Conservation (phyloP, 2,888 invertebrate species). For the Philaethria dido region DNA sequence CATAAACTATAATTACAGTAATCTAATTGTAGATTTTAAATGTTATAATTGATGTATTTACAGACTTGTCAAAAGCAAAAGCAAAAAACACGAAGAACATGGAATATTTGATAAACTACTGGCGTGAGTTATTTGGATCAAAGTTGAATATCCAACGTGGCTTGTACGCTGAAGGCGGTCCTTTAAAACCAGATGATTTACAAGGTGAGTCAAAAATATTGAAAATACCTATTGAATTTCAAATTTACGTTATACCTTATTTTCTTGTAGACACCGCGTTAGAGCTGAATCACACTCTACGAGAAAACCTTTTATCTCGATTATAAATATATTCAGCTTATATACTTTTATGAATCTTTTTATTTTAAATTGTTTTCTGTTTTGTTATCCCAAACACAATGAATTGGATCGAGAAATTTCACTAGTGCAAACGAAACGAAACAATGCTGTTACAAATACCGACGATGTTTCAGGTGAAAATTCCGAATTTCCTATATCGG, state of each 20-base stretch:
- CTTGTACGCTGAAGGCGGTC: slow-evolving; percentile 76
- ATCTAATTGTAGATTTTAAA: background rate
- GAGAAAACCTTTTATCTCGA: slow-evolving; percentile 11
- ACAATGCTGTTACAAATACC: slow-evolving; percentile 67
- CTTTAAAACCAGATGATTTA: slow-evolving; percentile 67
- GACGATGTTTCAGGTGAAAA: slow-evolving; percentile 82
- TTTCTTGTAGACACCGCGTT: slow-evolving; percentile 41
- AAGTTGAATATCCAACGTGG: slow-evolving; percentile 65
- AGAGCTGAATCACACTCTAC: slow-evolving; percentile 33
- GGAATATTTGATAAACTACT: slow-evolving; percentile 74
- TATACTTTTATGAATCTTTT: slow-evolving; percentile 38
- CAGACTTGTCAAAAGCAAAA: slow-evolving; percentile 47
- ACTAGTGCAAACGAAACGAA: slow-evolving; percentile 53
- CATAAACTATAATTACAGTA: background rate
- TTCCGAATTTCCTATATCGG: slow-evolving; percentile 73
- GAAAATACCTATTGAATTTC: background rate
- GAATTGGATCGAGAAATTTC: slow-evolving; percentile 46
- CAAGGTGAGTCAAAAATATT: slow-evolving; percentile 56
- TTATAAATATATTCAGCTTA: slow-evolving; percentile 30
- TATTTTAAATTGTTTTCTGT: slow-evolving; percentile 32
- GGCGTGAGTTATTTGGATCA: slow-evolving; percentile 66
- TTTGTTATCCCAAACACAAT: slow-evolving; percentile 26
- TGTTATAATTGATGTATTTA: slow-evolving; percentile 19
- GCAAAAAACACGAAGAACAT: slow-evolving; percentile 67
- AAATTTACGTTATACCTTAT: slow-evolving; percentile 26